Conservation (phyloP, 2,113 vertebrate genomes). For the Myanophis thanlyinensis region DNA sequence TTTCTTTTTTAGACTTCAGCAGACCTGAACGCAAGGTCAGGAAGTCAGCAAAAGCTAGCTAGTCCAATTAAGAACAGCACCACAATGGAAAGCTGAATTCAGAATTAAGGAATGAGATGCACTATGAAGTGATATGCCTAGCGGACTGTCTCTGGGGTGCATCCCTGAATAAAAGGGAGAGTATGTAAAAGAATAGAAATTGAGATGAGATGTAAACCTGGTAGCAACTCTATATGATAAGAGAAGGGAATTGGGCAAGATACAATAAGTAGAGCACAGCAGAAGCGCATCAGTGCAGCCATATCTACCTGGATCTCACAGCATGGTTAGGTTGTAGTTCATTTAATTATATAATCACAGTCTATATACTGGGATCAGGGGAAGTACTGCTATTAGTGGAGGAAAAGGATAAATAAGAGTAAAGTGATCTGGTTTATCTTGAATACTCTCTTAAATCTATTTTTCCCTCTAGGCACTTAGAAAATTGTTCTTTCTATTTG, state of each 20-base stretch:
- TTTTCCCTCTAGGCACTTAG: not conserved
- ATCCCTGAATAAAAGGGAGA: not conserved
- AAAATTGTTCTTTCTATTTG: not conserved
- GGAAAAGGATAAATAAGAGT: not conserved
- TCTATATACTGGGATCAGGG: not conserved
- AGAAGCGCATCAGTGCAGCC: not conserved
- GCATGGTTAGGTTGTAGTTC: not conserved
- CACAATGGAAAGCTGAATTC: not conserved
- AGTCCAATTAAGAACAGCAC: not conserved
- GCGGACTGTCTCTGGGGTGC: not conserved
- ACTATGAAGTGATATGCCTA: not conserved
- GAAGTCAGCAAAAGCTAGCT: constrained; percentile 2
- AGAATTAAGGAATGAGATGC: not conserved
- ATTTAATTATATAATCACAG: not conserved
- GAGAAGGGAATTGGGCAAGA: not conserved
- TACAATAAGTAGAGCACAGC: not conserved
- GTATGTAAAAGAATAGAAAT: not conserved
- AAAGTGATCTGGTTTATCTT: not conserved
- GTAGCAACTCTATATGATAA: not conserved
- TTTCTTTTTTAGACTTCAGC: not conserved
- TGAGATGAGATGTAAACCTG: not conserved
- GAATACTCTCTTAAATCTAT: not conserved
- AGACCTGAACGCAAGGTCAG: not conserved
- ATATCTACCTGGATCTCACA: not conserved
- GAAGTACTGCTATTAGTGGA: not conserved